Conservation (phyloP, 2,888 invertebrate species). For the Amphipoea oculea region DNA sequence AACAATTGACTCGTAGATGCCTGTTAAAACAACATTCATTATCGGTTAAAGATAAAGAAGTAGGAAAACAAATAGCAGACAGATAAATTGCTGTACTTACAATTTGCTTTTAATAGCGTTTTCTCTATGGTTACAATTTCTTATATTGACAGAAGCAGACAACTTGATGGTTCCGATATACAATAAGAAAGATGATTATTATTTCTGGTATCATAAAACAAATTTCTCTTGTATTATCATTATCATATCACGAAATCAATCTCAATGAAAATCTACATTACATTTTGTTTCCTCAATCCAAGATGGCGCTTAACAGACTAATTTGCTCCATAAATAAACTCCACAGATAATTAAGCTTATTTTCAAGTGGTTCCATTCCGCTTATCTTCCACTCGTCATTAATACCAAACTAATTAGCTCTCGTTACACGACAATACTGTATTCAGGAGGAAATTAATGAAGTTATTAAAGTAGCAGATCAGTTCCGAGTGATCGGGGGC, state of each 20-base stretch:
- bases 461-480: slow-evolving; percentile 73
- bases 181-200: slow-evolving; percentile 20
- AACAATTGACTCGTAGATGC: neutral
- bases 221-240: slow-evolving; percentile 17
- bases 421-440: slow-evolving; percentile 50
- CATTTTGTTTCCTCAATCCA: slow-evolving; percentile 14
- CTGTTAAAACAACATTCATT: neutral
- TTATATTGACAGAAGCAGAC: slow-evolving; percentile 41
- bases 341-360: slow-evolving; percentile 5
- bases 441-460: slow-evolving; percentile 72
- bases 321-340: slow-evolving; percentile 26
- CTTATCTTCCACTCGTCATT: slow-evolving; percentile 30
- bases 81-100: slow-evolving; percentile 39
- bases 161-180: slow-evolving; percentile 24
- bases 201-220: slow-evolving; percentile 24
- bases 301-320: slow-evolving; percentile 3
- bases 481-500: slow-evolving; percentile 78
- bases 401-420: slow-evolving; percentile 42
- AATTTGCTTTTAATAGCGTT: slow-evolving; percentile 46
- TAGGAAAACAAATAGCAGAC: slow-evolving; percentile 27
- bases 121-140: slow-evolving; percentile 35
- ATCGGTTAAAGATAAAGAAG: slow-evolving; percentile 1
- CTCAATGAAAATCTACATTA: neutral
- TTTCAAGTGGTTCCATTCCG: slow-evolving; percentile 24
- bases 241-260: neutral